Percentiles rank a stretch among this genome's conserved stretches.
phyloP scores from a whole-genome alignment of 2,113 vertebrate species.

The Madoqua kirkii region DNA sequence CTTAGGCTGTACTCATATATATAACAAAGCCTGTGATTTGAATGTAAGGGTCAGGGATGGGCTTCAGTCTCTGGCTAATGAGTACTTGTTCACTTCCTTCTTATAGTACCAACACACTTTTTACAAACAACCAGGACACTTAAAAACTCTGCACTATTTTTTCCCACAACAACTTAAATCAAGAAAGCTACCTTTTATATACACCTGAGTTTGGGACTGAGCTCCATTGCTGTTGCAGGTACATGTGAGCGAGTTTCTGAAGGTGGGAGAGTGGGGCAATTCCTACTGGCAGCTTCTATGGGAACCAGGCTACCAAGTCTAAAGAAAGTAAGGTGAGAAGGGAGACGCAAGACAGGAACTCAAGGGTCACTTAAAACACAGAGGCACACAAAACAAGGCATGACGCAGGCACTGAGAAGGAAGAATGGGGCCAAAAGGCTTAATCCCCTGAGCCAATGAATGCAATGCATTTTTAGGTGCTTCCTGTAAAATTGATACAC shows the following conservation, averaged over 20 bases:
- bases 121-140: slow-evolving; percentile 13
- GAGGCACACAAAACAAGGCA: background rate
- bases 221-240: slow-evolving; percentile 12
- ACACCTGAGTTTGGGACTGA: slow-evolving; percentile 28
- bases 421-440: background rate
- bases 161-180: slow-evolving; percentile 22
- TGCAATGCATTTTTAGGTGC: background rate
- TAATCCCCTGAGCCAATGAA: background rate
- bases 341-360: background rate
- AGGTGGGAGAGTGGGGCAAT: background rate
- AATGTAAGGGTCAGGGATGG: background rate
- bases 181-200: slow-evolving; percentile 44
- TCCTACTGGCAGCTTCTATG: slow-evolving; percentile 12
- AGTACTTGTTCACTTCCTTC: background rate
- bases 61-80: background rate
- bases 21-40: background rate
- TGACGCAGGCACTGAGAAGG: background rate
- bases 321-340: slow-evolving; percentile 21
- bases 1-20: background rate
- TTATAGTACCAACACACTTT: background rate
- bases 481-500: background rate
- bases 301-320: background rate
- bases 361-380: slow-evolving; percentile 1
- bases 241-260: slow-evolving; percentile 5
- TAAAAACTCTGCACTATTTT: slow-evolving; percentile 35